Evolutionary conservation across 2,797 vertebrate species (phyloP), one percentile per base, ranked within the genome.

Genomic region (Sebastes oblongus): DNA sequence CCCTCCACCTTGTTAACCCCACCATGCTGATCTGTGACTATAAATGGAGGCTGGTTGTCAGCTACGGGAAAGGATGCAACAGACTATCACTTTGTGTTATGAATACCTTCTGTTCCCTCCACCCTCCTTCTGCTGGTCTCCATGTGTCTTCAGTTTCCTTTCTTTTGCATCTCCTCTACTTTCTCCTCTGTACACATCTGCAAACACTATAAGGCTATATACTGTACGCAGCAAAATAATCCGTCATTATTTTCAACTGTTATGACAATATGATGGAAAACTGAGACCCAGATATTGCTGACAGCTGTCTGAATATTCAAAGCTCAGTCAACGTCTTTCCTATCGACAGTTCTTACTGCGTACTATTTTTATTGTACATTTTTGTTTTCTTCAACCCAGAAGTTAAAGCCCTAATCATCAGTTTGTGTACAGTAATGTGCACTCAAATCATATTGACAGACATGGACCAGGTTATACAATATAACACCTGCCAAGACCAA

Each of bases 41-140:
- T 82, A 88, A 85, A 87, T 80, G 88, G 80, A 89, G 80, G 76
- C 54, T 29, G 30, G 36, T 56, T 71, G 77, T 86, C 58, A 81
- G 73, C 34, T 46, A 34, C 56, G n/a, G 24, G 64, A 72, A 60
- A 66, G 5, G 62, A 83, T 70, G 60, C 54, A 84, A 70, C 54
- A 84, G 75, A 82, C 80, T 54, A 34, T 79, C 18, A 72, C 56
- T 70, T 65, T 42, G 42, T 80, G 79, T 81, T 79, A 71, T 85
- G 81, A 77, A 67, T 70, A 59, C 75, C 46, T 65, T 77, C 20
- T 79, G 66, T 85, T 82, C 50, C 75, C 73, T 72, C 58, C 46
- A 11, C 64, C 60, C 39, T 76, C n/a, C 52, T 1, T 71, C 46
- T 10, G 58, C 66, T 78, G 56, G 66, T 76, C 50, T 74, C 69